Percentiles rank a stretch among this genome's conserved stretches.
These are phyloP conservation scores for Heliconius nattereri DNA, from an alignment of 1,140 invertebrate genomes.

Conservation along the genomic window DNA sequence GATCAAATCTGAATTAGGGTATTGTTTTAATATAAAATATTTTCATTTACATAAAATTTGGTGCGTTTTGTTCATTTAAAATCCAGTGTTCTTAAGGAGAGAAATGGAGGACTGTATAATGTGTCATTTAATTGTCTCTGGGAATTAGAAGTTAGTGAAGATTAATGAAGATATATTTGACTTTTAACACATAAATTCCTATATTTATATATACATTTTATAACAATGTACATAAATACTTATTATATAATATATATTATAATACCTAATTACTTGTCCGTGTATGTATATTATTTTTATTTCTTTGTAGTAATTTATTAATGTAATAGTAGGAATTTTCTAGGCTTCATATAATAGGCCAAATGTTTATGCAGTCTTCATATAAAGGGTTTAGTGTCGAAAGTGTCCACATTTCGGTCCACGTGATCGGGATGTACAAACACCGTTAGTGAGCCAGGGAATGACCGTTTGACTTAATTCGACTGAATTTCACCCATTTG, in stretches of 20 bases:
- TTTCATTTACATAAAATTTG: no score
- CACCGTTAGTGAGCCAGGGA: constrained; percentile 41
- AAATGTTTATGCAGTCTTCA: neutral
- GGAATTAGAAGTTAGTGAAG: no score
- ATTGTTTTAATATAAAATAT: no score
- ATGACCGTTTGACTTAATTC: constrained; percentile 36
- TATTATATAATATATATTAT: no score
- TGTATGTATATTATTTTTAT: neutral
- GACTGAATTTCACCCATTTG: constrained; percentile 44
- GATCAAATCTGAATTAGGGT: neutral
- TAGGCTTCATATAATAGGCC: neutral
- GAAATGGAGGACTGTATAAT: no score
- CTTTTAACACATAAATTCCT: no score
- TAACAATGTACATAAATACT: neutral
- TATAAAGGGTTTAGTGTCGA: constrained; percentile 19
- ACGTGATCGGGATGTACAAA: constrained; percentile 41
- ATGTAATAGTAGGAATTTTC: neutral
- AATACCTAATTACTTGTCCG: neutral
- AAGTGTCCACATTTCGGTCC: constrained; percentile 39
- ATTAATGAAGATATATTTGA: no score
- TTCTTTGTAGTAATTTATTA: neutral
- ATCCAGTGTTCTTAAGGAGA: no score
- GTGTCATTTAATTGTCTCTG: no score
- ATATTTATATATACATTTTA: no score
- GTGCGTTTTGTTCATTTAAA: no score